Base-by-base conservation (phyloP, 2,888 invertebrate genomes). In the Gnatocerus cornutus region DNA sequence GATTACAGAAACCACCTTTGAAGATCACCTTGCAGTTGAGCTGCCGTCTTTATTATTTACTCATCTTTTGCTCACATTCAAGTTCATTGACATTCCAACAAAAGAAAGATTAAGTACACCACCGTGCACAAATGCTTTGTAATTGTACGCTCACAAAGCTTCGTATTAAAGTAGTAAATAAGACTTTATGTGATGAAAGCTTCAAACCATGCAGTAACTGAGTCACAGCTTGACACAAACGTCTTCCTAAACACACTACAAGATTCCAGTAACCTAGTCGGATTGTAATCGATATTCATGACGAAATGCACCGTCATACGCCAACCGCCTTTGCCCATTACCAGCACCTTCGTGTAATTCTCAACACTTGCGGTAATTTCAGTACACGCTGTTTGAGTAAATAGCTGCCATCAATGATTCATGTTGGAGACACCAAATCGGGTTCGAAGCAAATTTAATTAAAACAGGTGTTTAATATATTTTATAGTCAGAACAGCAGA, bases 301-400 rank as follows among this genome's bases (percentile, higher is more conserved):
- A 53, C 45, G 63, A 63, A 63, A 63, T 63, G 63, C 63, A 63
- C 30, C 63, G 50, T 62, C 50, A 62, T 62, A 48, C 50, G 14
- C 52, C 43, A 37, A 53, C 63, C 63, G 65, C 30, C 65, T 65
- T 30, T 29, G 16, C 55, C 65, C 56, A 65, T 65, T 56, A 65
- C 45, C 27, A 45, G 55, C 65, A 65, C 65, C 65, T 56, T 29
- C 65, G 43, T 56, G 56, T 56, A 65, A 65, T 65, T 56, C 65
- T 45, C 65, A 65, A 65, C 65, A 65, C 65, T 65, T 65, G 65
- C 56, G 55, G 65, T 65, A 65, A 65, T 65, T 65, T 65, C 65
- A 65, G 55, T 65, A 56, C 56, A 65, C 56, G 55, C 55, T 65
- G 52, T 63, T 63, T 63, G 56, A 46, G 56, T 65, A 65, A 52